Evolutionary conservation across 1,140 invertebrate genomes (phyloP).

Genomic region (Akabosia matsudoensis): DNA sequence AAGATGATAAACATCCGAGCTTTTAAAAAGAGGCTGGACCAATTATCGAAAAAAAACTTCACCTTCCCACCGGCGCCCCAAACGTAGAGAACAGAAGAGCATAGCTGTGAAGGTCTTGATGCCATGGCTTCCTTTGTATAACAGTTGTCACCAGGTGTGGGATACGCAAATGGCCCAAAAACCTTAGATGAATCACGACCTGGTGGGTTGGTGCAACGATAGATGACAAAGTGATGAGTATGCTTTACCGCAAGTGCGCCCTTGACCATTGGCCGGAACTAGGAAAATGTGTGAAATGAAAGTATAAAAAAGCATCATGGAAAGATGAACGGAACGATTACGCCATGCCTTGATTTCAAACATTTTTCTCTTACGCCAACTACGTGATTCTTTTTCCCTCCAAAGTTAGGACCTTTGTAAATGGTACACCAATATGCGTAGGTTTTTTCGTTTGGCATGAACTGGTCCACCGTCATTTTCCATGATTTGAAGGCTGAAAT

Average conservation of each 20-base stretch:
- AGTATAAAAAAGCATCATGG: too few species aligned
- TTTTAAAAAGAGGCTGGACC: neutral
- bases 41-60: too few species aligned
- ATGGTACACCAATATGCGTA: slow-evolving; percentile 84
- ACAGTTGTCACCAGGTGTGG: slow-evolving; percentile 34
- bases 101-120: slow-evolving; percentile 29
- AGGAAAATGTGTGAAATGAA: neutral
- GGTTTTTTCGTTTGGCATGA: slow-evolving; percentile 48
- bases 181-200: slow-evolving; percentile 8
- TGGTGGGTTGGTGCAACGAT: slow-evolving; percentile 34
- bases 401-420: slow-evolving; percentile 67
- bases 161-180: slow-evolving; percentile 33
- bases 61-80: slow-evolving; percentile 36
- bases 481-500: slow-evolving; percentile 59
- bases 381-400: slow-evolving; percentile 71
- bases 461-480: slow-evolving; percentile 65
- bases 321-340: too few species aligned
- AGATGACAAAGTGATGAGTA: slow-evolving; percentile 45
- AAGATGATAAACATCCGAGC: neutral
- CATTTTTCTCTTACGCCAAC: slow-evolving; percentile 69
- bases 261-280: slow-evolving; percentile 39
- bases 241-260: slow-evolving; percentile 33
- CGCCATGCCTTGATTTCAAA: too few species aligned
- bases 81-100: slow-evolving; percentile 33
- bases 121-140: slow-evolving; percentile 32